Evolutionary conservation across 1,140 invertebrate species (phyloP).

Genomic region (Nomia melanderi): DNA sequence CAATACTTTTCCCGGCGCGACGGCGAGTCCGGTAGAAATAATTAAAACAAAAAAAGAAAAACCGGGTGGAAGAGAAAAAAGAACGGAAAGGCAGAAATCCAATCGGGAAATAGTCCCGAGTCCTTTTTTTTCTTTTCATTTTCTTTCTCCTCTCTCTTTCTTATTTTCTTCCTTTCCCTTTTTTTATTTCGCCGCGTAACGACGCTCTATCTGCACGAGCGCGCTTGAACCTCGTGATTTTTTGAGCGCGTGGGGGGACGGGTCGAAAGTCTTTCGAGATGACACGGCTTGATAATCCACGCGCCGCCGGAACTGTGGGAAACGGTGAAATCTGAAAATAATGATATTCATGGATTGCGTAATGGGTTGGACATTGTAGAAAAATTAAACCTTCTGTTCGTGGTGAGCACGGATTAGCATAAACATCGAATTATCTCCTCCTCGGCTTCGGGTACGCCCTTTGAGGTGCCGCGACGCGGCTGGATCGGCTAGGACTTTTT

Average conservation of each 20-base stretch:
- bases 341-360: conserved; percentile 58
- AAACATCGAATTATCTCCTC: conserved; percentile 55
- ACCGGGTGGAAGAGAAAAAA: neutral
- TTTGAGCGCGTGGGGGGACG: neutral
- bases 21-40: conserved; percentile 32
- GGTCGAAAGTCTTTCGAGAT: conserved; percentile 42
- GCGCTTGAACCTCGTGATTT: conserved; percentile 27
- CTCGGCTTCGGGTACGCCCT: conserved; percentile 6
- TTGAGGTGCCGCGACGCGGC: neutral
- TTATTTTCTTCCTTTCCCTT: neutral
- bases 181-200: conserved; percentile 33
- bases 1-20: conserved; percentile 42
- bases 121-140: no score
- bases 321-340: conserved; percentile 50
- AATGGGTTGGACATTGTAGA: conserved; percentile 48
- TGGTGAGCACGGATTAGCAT: conserved; percentile 36
- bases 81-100: conserved; percentile 27
- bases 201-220: neutral
- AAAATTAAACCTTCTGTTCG: conserved; percentile 54
- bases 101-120: conserved; percentile 42
- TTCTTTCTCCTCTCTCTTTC: no score
- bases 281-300: conserved; percentile 45
- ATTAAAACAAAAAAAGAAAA: conserved; percentile 37
- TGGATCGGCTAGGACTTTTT: neutral
- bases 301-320: conserved; percentile 50